phyloP scores from a whole-genome alignment of 2,797 vertebrate genomes.

The Centropyge bicolor region DNA sequence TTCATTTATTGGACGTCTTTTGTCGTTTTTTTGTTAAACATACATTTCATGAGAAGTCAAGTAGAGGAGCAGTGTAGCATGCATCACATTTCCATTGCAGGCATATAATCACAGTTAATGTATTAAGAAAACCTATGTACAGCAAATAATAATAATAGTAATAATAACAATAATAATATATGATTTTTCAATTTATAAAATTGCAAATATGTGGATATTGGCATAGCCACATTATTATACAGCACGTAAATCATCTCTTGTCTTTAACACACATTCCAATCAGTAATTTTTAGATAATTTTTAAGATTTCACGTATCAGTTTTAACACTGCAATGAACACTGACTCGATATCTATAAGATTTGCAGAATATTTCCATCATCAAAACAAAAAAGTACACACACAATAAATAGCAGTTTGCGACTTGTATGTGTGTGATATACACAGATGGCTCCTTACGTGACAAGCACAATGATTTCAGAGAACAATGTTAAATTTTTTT shows the following conservation, averaged over 20 bases:
- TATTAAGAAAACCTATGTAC: conserved; percentile 80
- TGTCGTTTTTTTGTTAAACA: conserved; percentile 73
- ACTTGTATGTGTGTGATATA: conserved; percentile 74
- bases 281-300: conserved; percentile 51
- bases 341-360: conserved; percentile 70
- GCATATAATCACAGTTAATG: conserved; percentile 83
- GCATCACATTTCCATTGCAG: conserved; percentile 84
- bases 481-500: conserved; percentile 69
- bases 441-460: conserved; percentile 75
- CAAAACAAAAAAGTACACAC: conserved; percentile 71
- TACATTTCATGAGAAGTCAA: conserved; percentile 82
- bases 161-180: conserved; percentile 54
- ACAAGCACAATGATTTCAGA: conserved; percentile 76
- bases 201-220: conserved; percentile 73
- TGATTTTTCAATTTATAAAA: conserved; percentile 75
- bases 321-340: conserved; percentile 81
- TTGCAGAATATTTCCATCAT: conserved; percentile 55
- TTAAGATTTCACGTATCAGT: conserved; percentile 55
- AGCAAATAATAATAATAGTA: conserved; percentile 64
- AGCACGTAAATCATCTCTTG: conserved; percentile 56
- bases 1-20: conserved; percentile 77
- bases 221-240: conserved; percentile 69
- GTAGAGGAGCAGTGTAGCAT: conserved; percentile 81
- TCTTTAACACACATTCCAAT: conserved; percentile 69
- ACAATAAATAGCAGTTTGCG: conserved; percentile 75